Evolutionary conservation across 2,113 vertebrate genomes (phyloP).

Genomic region (Lonchura striata): DNA sequence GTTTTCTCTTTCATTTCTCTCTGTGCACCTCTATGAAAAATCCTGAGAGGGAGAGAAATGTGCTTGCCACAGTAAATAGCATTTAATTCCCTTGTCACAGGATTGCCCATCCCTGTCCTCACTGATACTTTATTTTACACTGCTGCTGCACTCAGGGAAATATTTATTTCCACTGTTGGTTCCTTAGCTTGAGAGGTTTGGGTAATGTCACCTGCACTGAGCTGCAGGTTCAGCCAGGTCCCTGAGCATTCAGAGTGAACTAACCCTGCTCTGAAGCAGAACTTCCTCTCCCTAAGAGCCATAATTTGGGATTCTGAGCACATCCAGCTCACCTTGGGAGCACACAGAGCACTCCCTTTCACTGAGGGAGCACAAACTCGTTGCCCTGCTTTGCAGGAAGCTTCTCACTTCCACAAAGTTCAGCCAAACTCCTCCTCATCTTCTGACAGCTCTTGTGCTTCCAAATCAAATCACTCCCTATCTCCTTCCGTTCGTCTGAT

Average conservation of each 20-base stretch:
- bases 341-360: not conserved
- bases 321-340: not conserved
- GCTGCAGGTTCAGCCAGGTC: not conserved
- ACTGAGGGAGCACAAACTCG: constrained; percentile 9
- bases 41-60: no score
- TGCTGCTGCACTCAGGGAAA: not conserved
- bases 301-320: not conserved
- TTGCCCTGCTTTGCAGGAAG: constrained; percentile 57
- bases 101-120: not conserved
- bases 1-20: no score
- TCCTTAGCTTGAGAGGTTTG: not conserved
- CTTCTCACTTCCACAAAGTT: constrained; percentile 63
- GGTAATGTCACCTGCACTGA: not conserved
- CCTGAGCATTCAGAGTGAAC: not conserved
- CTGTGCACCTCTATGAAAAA: no score
- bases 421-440: constrained; percentile 68
- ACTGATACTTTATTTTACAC: not conserved
- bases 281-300: not conserved
- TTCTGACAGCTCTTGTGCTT: constrained; percentile 58
- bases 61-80: no score
- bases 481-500: constrained; percentile 59
- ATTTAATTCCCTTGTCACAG: not conserved
- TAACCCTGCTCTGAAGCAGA: not conserved
- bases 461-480: constrained; percentile 60
- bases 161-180: not conserved